Conservation (phyloP, 1,140 invertebrate species). For the Rhopalosiphum maidis region DNA sequence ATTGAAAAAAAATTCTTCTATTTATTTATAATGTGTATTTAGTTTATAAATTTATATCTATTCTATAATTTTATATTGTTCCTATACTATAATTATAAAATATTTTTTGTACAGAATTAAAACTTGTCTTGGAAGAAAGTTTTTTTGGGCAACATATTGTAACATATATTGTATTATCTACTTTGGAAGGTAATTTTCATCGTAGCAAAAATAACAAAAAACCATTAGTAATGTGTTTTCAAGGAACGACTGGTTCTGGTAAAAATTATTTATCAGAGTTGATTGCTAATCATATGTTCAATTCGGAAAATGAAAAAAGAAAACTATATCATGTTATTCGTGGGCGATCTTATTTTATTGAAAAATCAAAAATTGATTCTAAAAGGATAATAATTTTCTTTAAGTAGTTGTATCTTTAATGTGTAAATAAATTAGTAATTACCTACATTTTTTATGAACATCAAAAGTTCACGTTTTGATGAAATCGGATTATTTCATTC, state of each 20-base stretch:
- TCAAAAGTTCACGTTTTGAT: neutral
- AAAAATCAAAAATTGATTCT: constrained; percentile 62
- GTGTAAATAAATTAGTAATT: neutral
- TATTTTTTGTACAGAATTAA: constrained; percentile 61
- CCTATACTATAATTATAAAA: neutral
- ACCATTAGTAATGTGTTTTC: constrained; percentile 77
- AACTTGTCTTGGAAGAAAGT: constrained; percentile 60
- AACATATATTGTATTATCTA: constrained; percentile 65
- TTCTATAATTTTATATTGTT: neutral
- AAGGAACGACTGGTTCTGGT: constrained; percentile 84
- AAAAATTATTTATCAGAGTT: constrained; percentile 88
- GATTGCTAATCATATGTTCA: constrained; percentile 79
- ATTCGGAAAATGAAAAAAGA: constrained; percentile 68
- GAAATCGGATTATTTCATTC: too few species aligned
- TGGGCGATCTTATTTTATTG: constrained; percentile 80
- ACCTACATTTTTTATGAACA: neutral
- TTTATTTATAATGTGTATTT: neutral
- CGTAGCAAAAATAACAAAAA: constrained; percentile 65
- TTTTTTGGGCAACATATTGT: constrained; percentile 76
- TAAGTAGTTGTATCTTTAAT: too few species aligned
- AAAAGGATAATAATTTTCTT: constrained; percentile 66
- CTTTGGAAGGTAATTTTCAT: constrained; percentile 67
- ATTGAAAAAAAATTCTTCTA: neutral
- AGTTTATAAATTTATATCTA: neutral
- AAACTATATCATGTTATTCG: constrained; percentile 78